These are phyloP conservation scores for Cenopis cana DNA, from an alignment of 2,888 invertebrate species.

Conservation along the genomic window DNA sequence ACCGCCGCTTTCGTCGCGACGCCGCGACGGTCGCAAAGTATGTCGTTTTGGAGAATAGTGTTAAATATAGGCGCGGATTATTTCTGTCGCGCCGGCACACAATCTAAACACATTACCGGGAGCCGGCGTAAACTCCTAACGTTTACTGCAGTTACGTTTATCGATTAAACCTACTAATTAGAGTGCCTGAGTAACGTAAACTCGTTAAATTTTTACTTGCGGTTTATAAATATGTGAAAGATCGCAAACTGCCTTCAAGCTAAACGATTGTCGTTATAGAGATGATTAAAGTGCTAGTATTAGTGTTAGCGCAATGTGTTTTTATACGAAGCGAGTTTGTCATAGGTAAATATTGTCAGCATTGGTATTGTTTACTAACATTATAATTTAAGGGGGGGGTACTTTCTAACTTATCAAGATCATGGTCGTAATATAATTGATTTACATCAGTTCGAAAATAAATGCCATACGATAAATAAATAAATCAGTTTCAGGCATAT, in stretches of 20 bases:
- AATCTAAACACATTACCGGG: conserved; percentile 76
- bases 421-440: background rate
- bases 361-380: conserved; percentile 24
- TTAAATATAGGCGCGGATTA: conserved; percentile 81
- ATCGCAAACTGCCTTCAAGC: conserved; percentile 43
- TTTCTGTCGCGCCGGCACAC: conserved; percentile 75
- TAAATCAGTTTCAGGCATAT: background rate
- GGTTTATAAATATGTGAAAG: conserved; percentile 48
- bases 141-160: conserved; percentile 60
- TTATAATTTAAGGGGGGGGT: background rate
- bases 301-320: conserved; percentile 58
- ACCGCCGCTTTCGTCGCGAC: conserved; percentile 6
- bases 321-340: conserved; percentile 50
- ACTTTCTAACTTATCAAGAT: too few relatives aligned
- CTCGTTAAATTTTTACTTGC: conserved; percentile 55
- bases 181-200: conserved; percentile 54
- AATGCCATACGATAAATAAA: too few relatives aligned
- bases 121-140: conserved; percentile 63
- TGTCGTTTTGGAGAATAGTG: conserved; percentile 81
- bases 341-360: conserved; percentile 61
- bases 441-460: too few relatives aligned
- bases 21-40: conserved; percentile 62
- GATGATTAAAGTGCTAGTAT: conserved; percentile 58
- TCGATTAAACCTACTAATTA: conserved; percentile 63
- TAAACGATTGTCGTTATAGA: conserved; percentile 41